Base-by-base conservation (phyloP, 2,113 vertebrate species). In the Bagarius yarrelli region DNA sequence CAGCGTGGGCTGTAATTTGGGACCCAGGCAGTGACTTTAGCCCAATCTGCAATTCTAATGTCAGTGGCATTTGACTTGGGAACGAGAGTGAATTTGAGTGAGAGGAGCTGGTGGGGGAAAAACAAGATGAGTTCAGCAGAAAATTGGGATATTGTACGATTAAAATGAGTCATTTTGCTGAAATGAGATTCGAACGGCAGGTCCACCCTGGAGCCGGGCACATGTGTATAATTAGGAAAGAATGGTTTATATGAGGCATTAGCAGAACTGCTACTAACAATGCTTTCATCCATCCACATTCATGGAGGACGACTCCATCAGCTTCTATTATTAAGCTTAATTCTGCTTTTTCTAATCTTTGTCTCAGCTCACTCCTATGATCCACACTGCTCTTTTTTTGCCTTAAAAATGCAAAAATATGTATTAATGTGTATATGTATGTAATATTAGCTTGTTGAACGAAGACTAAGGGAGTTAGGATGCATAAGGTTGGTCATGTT, bases 21-120 rank as follows among this genome's bases (percentile, higher is more conserved):
- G 84, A 77, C 82, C 61, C 53, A 74, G 60, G 69, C 69, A 21
- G 69, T 34, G 79, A 82, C 80, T 83, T 79, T n/a, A 63, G 63
- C 78, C 70, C 73, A 78, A 85, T 87, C 84, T 87, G 86, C 86
- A 87, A 85, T 83, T 87, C 83, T 84, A 85, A 85, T 84, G 84
- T 83, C 78, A 70, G 78, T 83, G 78, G 75, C 76, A 67, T 82
- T 75, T 71, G 64, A 76, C 82, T 83, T n/a, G 53, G 55, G 47
- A 76, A 76, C 70, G 36, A 75, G 53, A 44, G 34, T 8, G 72
- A 67, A 61, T 80, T 36, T 52, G 77, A 82, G 30, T n/a, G 60
- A 73, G 56, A 72, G 32, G 50, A 66, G 76, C 40, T 61, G 36
- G 76, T 83, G 36, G 78, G 72, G 59, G 47, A 21, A 40, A 73